Conservation (phyloP, 2,113 vertebrate genomes). For the Malurus elegans region DNA sequence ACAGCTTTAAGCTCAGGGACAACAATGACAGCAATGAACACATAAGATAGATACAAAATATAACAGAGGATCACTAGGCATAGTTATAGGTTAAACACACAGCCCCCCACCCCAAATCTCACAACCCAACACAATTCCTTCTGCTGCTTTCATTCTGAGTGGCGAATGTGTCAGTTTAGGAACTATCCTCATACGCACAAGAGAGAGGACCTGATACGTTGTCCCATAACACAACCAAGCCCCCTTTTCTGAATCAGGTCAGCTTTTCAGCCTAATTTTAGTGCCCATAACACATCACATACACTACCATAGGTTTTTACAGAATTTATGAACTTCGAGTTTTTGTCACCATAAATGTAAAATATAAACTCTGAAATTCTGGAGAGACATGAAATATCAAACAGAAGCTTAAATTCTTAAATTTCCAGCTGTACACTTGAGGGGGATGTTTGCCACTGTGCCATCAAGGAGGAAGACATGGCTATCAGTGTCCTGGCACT, state of each 20-base stretch:
- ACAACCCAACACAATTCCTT: neutral
- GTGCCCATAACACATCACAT: neutral
- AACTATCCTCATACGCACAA: neutral
- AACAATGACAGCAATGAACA: neutral
- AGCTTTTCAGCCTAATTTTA: neutral
- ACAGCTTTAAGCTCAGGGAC: neutral
- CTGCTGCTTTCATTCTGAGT: neutral
- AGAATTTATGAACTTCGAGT: neutral
- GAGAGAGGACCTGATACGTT: neutral
- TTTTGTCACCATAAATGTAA: neutral
- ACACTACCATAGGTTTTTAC: neutral
- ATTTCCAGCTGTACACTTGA: neutral
- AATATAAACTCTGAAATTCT: neutral
- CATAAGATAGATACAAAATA: neutral
- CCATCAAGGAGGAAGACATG: neutral
- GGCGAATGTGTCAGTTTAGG: neutral
- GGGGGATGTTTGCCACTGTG: neutral
- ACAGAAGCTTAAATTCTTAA: neutral
- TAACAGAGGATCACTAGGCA: neutral
- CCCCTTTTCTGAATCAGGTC: neutral
- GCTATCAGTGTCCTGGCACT: neutral
- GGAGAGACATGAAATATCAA: neutral
- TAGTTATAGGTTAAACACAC: neutral
- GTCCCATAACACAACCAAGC: neutral
- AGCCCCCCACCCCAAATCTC: neutral